phyloP scores from a whole-genome alignment of 2,888 invertebrate species.

The Gymnosoma rotundatum region DNA sequence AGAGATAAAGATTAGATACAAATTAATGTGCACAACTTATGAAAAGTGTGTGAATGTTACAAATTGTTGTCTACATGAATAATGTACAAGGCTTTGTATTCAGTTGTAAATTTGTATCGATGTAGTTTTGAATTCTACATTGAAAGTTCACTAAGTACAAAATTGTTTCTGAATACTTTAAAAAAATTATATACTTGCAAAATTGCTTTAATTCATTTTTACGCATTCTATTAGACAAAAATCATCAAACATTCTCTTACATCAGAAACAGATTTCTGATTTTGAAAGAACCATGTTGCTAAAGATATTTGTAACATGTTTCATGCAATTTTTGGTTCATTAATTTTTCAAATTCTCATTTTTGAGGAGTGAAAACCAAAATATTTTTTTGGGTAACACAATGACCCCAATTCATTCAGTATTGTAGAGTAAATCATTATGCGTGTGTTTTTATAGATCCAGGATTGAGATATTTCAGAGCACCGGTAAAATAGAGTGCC shows the following conservation, averaged over 20 bases:
- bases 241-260: slow-evolving; percentile 1
- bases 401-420: slow-evolving; percentile 51
- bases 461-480: too few relatives aligned
- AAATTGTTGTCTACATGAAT: slow-evolving; percentile 10
- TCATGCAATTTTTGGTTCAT: slow-evolving; percentile 29
- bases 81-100: neutral
- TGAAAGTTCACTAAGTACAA: slow-evolving; percentile 45
- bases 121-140: slow-evolving; percentile 21
- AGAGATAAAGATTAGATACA: slow-evolving; percentile 8
- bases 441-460: too few relatives aligned
- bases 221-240: neutral
- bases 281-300: slow-evolving; percentile 30
- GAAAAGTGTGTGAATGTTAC: neutral
- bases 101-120: neutral
- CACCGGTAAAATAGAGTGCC: too few relatives aligned
- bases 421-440: too few relatives aligned
- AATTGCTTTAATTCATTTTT: neutral
- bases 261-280: slow-evolving; percentile 12
- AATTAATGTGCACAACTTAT: slow-evolving; percentile 21
- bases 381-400: slow-evolving; percentile 46
- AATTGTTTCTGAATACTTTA: slow-evolving; percentile 36
- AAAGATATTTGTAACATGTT: slow-evolving; percentile 47
- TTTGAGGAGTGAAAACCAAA: neutral
- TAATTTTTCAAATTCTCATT: neutral
- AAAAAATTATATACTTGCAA: slow-evolving; percentile 33